Evolutionary conservation across 2,113 vertebrate genomes (phyloP).

Genomic region (Zeus faber): DNA sequence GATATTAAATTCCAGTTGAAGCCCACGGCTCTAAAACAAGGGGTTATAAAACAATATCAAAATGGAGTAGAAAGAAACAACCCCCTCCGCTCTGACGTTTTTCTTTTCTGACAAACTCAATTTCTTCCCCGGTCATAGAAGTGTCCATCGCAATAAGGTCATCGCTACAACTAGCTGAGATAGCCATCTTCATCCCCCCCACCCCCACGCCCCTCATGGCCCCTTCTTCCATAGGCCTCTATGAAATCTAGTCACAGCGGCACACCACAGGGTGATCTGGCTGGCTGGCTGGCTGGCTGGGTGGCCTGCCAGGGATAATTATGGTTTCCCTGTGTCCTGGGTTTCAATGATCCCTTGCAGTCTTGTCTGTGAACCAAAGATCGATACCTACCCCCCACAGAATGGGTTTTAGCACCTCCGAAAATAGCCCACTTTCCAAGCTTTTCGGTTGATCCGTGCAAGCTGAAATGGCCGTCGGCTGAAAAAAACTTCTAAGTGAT

Average conservation of each 20-base stretch:
- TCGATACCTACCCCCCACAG: constrained; percentile 56
- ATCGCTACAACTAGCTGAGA: constrained; percentile 6
- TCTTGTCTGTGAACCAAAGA: constrained; percentile 33
- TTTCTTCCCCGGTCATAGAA: neutral
- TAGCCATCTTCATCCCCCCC: neutral
- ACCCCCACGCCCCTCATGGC: neutral
- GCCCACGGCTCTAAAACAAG: neutral
- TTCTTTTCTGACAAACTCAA: neutral
- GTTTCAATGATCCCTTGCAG: constrained; percentile 31
- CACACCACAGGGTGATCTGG: constrained; percentile 13
- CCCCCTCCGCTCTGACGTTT: neutral
- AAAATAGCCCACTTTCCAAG: constrained; percentile 28
- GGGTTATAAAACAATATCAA: neutral
- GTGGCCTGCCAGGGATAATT: constrained; percentile 22
- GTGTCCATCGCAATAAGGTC: neutral
- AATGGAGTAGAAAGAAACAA: neutral
- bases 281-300: constrained; percentile 10
- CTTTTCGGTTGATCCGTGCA: constrained; percentile 14
- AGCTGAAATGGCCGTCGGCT: constrained; percentile 32
- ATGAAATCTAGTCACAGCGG: constrained; percentile 36
- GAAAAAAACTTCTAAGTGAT: constrained; percentile 22
- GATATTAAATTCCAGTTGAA: neutral
- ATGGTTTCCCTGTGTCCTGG: constrained; percentile 25
- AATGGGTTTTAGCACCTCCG: constrained; percentile 49
- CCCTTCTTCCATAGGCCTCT: neutral